Conservation (phyloP, 2,888 invertebrate genomes). For the Mesopsocus fuscifrons region DNA sequence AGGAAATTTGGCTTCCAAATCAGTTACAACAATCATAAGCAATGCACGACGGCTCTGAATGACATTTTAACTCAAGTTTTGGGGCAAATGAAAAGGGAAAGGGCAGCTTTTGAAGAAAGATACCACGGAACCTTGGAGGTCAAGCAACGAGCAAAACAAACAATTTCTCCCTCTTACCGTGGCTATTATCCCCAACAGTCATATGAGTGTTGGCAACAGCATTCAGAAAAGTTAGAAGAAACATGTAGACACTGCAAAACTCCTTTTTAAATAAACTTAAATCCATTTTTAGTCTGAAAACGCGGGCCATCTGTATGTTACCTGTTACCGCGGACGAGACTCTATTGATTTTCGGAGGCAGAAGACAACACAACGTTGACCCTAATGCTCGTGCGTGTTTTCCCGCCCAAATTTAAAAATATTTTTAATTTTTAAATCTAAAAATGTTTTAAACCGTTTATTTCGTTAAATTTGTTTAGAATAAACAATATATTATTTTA, state of each 20-base stretch:
- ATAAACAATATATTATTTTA: no score
- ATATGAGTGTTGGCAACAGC: conserved; percentile 45
- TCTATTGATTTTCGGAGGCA: conserved; percentile 14
- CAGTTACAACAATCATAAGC: no score
- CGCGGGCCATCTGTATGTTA: neutral
- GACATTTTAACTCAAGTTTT: no score
- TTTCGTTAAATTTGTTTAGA: no score
- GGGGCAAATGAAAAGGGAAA: no score
- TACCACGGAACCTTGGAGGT: conserved; percentile 24
- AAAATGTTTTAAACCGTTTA: no score
- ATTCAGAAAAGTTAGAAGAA: conserved; percentile 45
- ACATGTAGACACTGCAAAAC: conserved; percentile 34
- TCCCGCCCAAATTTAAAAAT: neutral
- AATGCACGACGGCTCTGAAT: no score
- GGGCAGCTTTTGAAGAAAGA: no score
- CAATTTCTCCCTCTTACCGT: conserved; percentile 35
- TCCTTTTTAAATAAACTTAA: conserved; percentile 12
- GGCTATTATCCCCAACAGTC: conserved; percentile 52
- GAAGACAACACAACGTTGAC: conserved; percentile 7
- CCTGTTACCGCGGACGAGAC: conserved; percentile 13
- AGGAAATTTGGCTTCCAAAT: no score
- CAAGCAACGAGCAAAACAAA: conserved; percentile 28
- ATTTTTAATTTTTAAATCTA: no score
- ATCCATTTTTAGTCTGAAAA: conserved; percentile 10
- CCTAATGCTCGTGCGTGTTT: no score